phyloP scores from a whole-genome alignment of 2,888 invertebrate species.

The Eulithis testata region DNA sequence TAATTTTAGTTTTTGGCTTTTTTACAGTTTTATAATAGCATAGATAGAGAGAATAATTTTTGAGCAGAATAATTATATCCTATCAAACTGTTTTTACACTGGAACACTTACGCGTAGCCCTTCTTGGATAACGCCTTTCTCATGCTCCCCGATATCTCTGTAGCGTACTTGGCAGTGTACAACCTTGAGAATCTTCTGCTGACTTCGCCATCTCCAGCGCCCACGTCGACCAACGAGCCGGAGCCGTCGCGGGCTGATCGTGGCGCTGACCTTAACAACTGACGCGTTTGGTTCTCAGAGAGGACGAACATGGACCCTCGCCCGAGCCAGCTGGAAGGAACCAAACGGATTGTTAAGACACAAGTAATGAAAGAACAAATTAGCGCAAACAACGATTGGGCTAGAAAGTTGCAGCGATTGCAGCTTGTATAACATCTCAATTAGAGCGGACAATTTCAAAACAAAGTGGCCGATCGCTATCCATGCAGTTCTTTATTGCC shows the following conservation, averaged over 20 bases:
- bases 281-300: constrained; percentile 91
- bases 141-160: constrained; percentile 97
- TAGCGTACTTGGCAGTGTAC: constrained; percentile 91
- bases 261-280: constrained; percentile 79
- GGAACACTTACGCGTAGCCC: constrained; percentile 88
- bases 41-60: too few species aligned
- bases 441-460: constrained; percentile 30
- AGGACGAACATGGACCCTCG: constrained; percentile 99
- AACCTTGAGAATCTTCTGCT: constrained; percentile 91
- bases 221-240: constrained; percentile 90
- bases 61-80: too few species aligned
- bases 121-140: constrained; percentile 89
- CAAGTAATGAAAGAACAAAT: constrained; percentile 10
- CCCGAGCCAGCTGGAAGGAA: constrained; percentile 87
- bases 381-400: constrained; percentile 7
- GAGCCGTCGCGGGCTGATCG: constrained; percentile 38
- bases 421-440: constrained; percentile 34
- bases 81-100: too few species aligned
- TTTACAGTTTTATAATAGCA: too few species aligned
- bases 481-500: constrained; percentile 60
- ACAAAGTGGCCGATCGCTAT: constrained; percentile 38
- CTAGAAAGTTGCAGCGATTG: constrained; percentile 30
- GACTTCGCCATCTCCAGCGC: constrained; percentile 98
- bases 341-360: neutral
- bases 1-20: too few species aligned